Percentiles rank a stretch among this genome's conserved stretches.
Evolutionary conservation across 2,888 invertebrate species (phyloP).

Genomic region (Elmis aenea): DNA sequence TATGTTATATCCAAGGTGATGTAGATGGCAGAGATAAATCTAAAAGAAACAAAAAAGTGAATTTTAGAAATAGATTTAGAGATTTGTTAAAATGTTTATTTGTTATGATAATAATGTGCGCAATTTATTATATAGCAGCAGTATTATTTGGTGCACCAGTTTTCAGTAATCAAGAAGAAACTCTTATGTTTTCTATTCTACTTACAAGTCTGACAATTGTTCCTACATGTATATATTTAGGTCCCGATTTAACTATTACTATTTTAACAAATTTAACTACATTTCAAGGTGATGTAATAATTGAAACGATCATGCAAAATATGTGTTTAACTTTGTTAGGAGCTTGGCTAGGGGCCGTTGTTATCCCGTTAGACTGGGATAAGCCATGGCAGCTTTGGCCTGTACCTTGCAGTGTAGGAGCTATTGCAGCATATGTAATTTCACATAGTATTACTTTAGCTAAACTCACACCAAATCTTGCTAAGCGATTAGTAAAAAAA

Average conservation of each 20-base stretch:
- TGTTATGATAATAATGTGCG: constrained; percentile 47
- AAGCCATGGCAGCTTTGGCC: constrained; percentile 84
- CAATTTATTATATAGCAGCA: constrained; percentile 55
- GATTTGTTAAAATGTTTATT: constrained; percentile 51
- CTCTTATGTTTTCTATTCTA: constrained; percentile 60
- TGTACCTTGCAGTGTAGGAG: constrained; percentile 66
- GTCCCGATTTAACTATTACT: constrained; percentile 53
- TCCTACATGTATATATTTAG: constrained; percentile 58
- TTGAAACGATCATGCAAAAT: constrained; percentile 55
- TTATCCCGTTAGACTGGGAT: constrained; percentile 89
- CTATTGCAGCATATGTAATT: constrained; percentile 56
- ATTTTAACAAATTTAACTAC: constrained; percentile 52
- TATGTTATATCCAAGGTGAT: too few species aligned
- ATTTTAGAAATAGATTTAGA: constrained; percentile 31
- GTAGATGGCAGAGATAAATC: too few species aligned
- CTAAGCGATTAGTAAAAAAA: constrained; percentile 10
- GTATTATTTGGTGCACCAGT: constrained; percentile 67
- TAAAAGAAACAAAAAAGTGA: constrained; percentile 37
- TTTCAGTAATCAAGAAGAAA: constrained; percentile 59
- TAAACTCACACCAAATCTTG: constrained; percentile 1
- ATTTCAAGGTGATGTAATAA: constrained; percentile 50
- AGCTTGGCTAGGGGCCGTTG: constrained; percentile 78
- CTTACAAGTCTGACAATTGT: constrained; percentile 59
- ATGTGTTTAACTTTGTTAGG: constrained; percentile 62
- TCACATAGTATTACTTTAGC: constrained; percentile 10